Evolutionary conservation across 1,140 invertebrate genomes (phyloP).

Genomic region (Magallana ariakensis): DNA sequence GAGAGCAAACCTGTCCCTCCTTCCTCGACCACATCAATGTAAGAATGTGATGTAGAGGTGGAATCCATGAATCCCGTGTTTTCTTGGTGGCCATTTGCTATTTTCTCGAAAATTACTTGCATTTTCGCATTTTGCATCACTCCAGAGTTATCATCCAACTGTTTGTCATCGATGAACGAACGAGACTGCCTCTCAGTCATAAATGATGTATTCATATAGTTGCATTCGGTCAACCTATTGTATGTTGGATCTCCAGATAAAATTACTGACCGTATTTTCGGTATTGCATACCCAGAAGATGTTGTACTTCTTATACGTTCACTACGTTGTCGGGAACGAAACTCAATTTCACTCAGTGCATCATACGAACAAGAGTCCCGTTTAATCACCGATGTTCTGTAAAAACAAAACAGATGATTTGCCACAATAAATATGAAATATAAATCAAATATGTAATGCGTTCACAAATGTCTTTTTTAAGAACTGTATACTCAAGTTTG

Average conservation of each 20-base stretch:
- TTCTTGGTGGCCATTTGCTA: not conserved
- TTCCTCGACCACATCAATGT: not conserved
- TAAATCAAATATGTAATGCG: too few species aligned
- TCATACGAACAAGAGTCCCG: too few species aligned
- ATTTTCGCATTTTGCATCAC: not conserved
- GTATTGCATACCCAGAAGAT: conserved; percentile 13
- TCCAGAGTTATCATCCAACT: not conserved
- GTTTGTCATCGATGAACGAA: not conserved
- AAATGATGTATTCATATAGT: not conserved
- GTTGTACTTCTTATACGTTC: not conserved
- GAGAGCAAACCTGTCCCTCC: not conserved
- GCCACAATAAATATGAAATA: too few species aligned
- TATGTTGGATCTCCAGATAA: not conserved
- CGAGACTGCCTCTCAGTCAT: not conserved
- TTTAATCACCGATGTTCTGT: too few species aligned
- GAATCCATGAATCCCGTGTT: not conserved
- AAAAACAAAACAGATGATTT: too few species aligned
- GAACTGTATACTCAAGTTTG: too few species aligned
- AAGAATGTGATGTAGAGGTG: not conserved
- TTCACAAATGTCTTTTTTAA: too few species aligned
- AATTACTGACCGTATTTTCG: not conserved
- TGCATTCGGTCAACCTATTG: not conserved
- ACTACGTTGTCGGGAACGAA: too few species aligned
- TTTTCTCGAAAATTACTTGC: not conserved
- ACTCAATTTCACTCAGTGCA: too few species aligned